Evolutionary conservation across 2,113 vertebrate genomes (phyloP).

Genomic region (Chaetodon trifascialis): DNA sequence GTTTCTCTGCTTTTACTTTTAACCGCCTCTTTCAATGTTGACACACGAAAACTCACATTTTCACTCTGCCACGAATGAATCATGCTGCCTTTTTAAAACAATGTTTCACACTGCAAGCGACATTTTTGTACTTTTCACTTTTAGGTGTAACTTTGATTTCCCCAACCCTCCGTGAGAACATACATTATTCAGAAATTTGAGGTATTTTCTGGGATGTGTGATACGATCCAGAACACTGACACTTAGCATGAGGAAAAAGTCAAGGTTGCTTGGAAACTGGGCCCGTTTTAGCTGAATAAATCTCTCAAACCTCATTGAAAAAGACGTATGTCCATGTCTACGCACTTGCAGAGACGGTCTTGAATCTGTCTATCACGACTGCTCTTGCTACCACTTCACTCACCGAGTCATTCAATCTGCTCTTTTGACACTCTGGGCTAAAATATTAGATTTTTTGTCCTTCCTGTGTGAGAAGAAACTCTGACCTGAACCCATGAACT

Average conservation of each 20-base stretch:
- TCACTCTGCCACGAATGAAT: not conserved
- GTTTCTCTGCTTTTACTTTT: not conserved
- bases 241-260: not conserved
- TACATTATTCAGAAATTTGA: not conserved
- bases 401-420: not conserved
- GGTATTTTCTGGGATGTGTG: not conserved
- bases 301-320: not conserved
- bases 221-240: not conserved
- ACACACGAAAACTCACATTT: not conserved
- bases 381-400: not conserved
- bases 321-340: not conserved
- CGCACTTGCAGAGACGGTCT: not conserved
- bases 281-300: not conserved
- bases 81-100: not conserved
- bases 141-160: not conserved
- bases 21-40: not conserved
- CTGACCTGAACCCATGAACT: constrained; percentile 23
- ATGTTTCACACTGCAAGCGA: not conserved
- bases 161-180: not conserved
- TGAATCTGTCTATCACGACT: not conserved
- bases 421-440: not conserved
- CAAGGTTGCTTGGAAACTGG: not conserved
- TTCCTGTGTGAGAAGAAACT: constrained; percentile 22
- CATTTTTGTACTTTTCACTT: not conserved
- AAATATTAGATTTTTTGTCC: constrained; percentile 21